phyloP scores from a whole-genome alignment of 2,888 invertebrate species.

The Ophion costatus region DNA sequence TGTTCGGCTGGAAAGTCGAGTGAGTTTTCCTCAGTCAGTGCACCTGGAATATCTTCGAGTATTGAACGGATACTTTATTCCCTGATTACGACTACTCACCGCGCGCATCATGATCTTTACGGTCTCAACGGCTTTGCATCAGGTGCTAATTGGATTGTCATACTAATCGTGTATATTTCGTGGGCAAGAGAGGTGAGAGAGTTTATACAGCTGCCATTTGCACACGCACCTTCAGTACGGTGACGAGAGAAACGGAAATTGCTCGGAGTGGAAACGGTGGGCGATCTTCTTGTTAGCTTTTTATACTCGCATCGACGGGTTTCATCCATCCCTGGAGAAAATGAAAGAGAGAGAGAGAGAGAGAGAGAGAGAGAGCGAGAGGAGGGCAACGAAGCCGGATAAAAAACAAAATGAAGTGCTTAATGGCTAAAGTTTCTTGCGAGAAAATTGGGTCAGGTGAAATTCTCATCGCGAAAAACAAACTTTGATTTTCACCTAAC shows the following conservation, averaged over 20 bases:
- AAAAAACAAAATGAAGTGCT: constrained; percentile 9
- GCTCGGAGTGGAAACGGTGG: background rate
- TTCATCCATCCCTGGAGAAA: constrained; percentile 6
- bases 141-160: background rate
- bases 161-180: background rate
- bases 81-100: too few species aligned
- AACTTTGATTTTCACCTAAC: constrained; percentile 39
- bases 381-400: background rate
- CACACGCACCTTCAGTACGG: background rate
- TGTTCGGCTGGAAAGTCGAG: background rate
- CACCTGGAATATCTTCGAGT: background rate
- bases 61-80: too few species aligned
- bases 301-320: constrained; percentile 39
- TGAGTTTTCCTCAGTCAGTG: background rate
- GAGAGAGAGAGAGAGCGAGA: background rate
- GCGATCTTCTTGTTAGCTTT: constrained; percentile 42
- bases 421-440: constrained; percentile 40
- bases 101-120: too few species aligned
- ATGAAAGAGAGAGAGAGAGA: background rate
- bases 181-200: background rate
- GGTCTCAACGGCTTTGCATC: background rate
- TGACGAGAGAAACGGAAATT: background rate
- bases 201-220: background rate
- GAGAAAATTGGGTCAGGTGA: constrained; percentile 53
- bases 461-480: constrained; percentile 38